Evolutionary conservation across 2,888 invertebrate genomes (phyloP), one percentile per base, ranked within the genome.

Genomic region (Phorcus lineatus): DNA sequence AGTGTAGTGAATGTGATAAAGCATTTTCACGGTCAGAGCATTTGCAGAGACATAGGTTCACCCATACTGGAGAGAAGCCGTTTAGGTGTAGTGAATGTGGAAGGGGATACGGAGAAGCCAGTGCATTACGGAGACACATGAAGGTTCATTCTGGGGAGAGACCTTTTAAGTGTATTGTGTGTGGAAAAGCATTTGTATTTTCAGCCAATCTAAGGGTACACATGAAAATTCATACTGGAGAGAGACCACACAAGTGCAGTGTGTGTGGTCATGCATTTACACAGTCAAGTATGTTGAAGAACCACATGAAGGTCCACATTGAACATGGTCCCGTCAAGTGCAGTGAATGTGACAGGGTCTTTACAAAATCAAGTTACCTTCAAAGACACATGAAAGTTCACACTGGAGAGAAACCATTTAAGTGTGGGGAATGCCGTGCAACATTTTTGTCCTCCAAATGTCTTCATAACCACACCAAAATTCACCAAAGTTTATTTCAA

Each of bases 1-100:
- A 74, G 28, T 81, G 81, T 62, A 22, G n/a, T 36, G 28, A n/a
- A 22, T 80, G 80, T 36, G 54, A 11, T 7, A 80, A 80, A 19
- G 54, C 53, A 2, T 80, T 77, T 17, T 52, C 80, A 19, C 31
- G 36, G 16, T 52, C 67, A 2, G 54, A 28, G 0, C 36, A 66
- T 2, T 36, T 70, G 19, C 17, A 70, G 36, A 19, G 31, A 2
- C 70, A 70, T 40, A 17, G 16, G 40, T 17, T 4, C 1, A 9
- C 2, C 36, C 70, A 70, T n/a, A 36, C 31, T 70, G 70, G 70
- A 70, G 70, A 40, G 2, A 70, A 36, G 19, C 70, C 36, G 2
- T 70, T 31, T 19, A n/a, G 0, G 40, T 70, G 70, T 19, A 19
- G 19, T 0, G 40, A 31, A 4, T 70, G 70, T 40, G 70, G 70